Evolutionary conservation across 1,140 invertebrate species (phyloP), one percentile per base, ranked within the genome.

Genomic region (Trichonephila clavata): DNA sequence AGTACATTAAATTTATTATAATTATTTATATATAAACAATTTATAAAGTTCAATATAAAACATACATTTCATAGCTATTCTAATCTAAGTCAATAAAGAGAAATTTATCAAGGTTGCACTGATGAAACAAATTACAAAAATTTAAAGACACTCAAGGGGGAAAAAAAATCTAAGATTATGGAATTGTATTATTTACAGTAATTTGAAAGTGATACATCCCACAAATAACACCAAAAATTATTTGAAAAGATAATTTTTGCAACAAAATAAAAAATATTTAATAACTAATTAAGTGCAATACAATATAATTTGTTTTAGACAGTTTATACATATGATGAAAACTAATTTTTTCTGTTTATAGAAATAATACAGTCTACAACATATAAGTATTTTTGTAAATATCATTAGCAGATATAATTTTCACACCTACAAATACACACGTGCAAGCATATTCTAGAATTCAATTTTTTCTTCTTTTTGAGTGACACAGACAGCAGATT

Each of bases 1-100:
- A 77, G 71, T 77, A 77, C 71, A 77, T 77, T 77, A 77, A 77
- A 77, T 77, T 77, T 77, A 77, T 77, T 77, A 77, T 77, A 77
- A 77, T 27, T 77, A 39, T 77, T 77, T 32, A 39, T 39, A 39
- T 39, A 39, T 39, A 77, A 77, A 77, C 71, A 77, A 77, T 77
- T 77, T 77, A 77, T 77, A 77, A 77, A 77, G 71, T 18, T 77
- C 24, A 77, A 77, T 77, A 77, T 77, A 77, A 77, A 77, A 77
- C 27, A 77, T 77, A 77, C 71, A 77, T 20, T 77, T 77, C 27
- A 77, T 77, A 77, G 32, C 32, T 77, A 18, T 32, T 10, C 27
- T 32, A 16, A 18, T 39, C 71, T 7, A 77, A 77, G 27, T 77
- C 27, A 77, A 32, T 32, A 71, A 32, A 77, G 68, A 27, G 16